These are phyloP conservation scores for Vollenhovia emeryi DNA, from an alignment of 1,140 invertebrate species.

Conservation along the genomic window DNA sequence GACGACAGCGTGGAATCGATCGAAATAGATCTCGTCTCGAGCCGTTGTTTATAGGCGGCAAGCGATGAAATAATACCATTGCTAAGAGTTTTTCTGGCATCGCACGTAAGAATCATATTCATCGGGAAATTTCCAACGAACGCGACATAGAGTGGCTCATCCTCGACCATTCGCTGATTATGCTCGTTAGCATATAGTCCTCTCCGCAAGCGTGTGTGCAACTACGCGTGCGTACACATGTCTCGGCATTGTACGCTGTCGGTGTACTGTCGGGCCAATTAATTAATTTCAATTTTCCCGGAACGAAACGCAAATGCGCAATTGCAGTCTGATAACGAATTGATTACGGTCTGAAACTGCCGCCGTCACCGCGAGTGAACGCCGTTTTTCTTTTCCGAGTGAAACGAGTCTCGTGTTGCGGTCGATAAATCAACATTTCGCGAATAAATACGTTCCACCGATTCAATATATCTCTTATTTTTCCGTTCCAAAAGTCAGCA, in stretches of 20 bases:
- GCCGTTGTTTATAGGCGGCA: background rate
- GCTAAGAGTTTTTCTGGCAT: background rate
- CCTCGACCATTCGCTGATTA: conserved; percentile 71
- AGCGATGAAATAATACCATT: background rate
- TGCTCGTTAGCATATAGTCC: conserved; percentile 77
- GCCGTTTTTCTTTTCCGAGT: conserved; percentile 53
- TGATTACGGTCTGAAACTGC: conserved; percentile 77
- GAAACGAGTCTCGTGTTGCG: conserved; percentile 29
- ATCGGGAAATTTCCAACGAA: conserved; percentile 1
- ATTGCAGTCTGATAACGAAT: conserved; percentile 80
- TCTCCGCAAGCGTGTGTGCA: conserved; percentile 55
- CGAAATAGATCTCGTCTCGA: background rate
- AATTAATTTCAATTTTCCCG: conserved; percentile 83
- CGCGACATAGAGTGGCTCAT: conserved; percentile 6
- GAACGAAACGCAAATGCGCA: conserved; percentile 79
- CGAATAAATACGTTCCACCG: background rate
- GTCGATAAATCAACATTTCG: conserved; percentile 43
- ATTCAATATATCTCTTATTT: background rate
- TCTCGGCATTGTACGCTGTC: conserved; percentile 55
- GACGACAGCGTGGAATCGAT: background rate
- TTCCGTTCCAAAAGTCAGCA: background rate
- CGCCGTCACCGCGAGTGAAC: conserved; percentile 67
- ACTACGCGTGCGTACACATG: conserved; percentile 23
- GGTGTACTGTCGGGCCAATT: conserved; percentile 75
- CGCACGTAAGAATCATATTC: background rate